Conservation (phyloP, 2,888 invertebrate genomes). For the Orthosia gracilis region DNA sequence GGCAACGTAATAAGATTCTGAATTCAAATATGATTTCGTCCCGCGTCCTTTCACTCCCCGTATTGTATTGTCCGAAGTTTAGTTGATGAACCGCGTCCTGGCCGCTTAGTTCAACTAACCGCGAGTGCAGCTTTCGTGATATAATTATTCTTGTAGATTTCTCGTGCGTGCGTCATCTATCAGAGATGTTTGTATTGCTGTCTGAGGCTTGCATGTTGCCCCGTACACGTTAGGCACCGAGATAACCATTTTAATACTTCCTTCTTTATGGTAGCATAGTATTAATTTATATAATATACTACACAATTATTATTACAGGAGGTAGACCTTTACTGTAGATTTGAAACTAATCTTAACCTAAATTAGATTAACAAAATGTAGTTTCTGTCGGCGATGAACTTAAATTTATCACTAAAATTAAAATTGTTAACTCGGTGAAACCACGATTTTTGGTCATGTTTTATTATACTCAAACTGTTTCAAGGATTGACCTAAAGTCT, state of each 20-base stretch:
- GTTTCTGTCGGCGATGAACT: neutral
- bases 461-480: slow-evolving; percentile 26
- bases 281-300: neutral
- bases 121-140: slow-evolving; percentile 60
- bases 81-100: slow-evolving; percentile 41
- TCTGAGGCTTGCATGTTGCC: slow-evolving; percentile 72
- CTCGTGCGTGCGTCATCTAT: slow-evolving; percentile 55
- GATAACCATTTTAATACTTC: slow-evolving; percentile 61
- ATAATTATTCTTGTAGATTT: slow-evolving; percentile 46
- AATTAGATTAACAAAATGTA: slow-evolving; percentile 3
- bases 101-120: slow-evolving; percentile 62
- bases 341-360: neutral
- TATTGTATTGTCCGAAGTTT: slow-evolving; percentile 44
- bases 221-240: slow-evolving; percentile 64
- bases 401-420: slow-evolving; percentile 15
- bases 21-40: slow-evolving; percentile 23
- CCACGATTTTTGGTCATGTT: slow-evolving; percentile 41
- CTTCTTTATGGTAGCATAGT: slow-evolving; percentile 11
- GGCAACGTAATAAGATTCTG: slow-evolving; percentile 7
- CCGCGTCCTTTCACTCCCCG: slow-evolving; percentile 16
- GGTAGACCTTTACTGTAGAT: neutral
- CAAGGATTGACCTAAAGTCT: slow-evolving; percentile 37
- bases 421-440: slow-evolving; percentile 71
- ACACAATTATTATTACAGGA: slow-evolving; percentile 2
- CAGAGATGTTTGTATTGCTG: slow-evolving; percentile 61